Evolutionary conservation across 2,797 vertebrate species (phyloP).

Genomic region (Poeciliopsis gracilis): DNA sequence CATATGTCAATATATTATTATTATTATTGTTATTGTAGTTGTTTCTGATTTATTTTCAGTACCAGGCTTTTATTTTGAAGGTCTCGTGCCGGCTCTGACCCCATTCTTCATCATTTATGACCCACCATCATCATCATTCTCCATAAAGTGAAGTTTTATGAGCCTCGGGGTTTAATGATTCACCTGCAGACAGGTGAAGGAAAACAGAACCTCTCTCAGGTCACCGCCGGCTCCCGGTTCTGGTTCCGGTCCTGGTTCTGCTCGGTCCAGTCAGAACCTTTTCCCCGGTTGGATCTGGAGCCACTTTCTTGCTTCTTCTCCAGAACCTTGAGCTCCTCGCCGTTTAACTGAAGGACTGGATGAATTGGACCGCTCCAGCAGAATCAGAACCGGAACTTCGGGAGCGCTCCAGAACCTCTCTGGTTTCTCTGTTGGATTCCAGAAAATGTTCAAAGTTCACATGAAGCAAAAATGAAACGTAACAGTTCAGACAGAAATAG

Average conservation of each 20-base stretch:
- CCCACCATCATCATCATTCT: constrained; percentile 60
- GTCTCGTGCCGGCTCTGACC: neutral
- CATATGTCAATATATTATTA: no score
- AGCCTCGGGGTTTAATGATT: constrained; percentile 64
- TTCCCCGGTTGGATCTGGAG: neutral
- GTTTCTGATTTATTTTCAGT: neutral
- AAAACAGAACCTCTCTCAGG: constrained; percentile 37
- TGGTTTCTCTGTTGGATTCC: neutral
- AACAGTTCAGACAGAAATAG: neutral
- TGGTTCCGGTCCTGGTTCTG: neutral
- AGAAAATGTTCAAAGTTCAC: neutral
- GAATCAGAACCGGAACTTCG: neutral
- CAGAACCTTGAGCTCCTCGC: no score
- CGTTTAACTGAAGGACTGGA: neutral
- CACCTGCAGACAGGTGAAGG: constrained; percentile 66
- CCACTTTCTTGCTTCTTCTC: neutral
- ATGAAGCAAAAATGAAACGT: neutral
- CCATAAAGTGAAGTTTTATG: constrained; percentile 70
- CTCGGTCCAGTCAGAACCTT: neutral
- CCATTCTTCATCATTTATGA: constrained; percentile 46
- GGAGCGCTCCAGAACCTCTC: neutral
- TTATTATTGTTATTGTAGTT: neutral
- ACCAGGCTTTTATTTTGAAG: constrained; percentile 2
- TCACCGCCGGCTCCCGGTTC: constrained; percentile 13
- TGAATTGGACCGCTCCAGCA: neutral